A percentile compares a stretch with the other conserved stretches of the same genome.
Conservation (phyloP, 53 echinoderm and acorn worm genomes). For the Hippasteria phrygiana region DNA sequence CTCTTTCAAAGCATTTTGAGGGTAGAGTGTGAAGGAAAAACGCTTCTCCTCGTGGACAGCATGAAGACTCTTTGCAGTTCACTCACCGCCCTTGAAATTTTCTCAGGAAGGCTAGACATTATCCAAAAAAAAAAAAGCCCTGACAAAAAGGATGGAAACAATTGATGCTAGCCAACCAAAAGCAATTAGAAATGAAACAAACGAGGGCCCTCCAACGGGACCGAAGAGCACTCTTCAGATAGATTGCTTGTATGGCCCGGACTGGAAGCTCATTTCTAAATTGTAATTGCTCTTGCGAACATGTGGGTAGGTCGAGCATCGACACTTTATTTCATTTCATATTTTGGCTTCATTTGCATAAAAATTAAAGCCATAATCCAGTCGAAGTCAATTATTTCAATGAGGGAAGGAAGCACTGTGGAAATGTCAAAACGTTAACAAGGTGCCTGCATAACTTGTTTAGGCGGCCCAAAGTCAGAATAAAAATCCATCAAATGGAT, state of each 20-base stretch:
- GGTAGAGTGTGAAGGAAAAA: background rate
- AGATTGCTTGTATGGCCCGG: background rate
- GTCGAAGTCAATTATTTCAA: background rate
- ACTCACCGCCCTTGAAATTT: slow-evolving; percentile 1
- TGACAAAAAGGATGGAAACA: background rate
- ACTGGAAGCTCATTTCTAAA: slow-evolving; percentile 28
- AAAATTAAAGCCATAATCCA: slow-evolving; percentile 9
- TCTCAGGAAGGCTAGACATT: background rate
- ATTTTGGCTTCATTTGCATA: slow-evolving; percentile 20
- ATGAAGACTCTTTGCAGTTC: background rate
- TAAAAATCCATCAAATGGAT: too few relatives aligned
- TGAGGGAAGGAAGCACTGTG: background rate
- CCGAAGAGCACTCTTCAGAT: slow-evolving; percentile 20
- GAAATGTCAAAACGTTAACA: too few relatives aligned
- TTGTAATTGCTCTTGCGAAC: slow-evolving; percentile 44
- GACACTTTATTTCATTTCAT: background rate
- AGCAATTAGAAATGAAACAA: slow-evolving; percentile 51
- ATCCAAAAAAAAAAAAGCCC: background rate
- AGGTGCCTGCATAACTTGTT: background rate
- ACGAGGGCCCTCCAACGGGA: slow-evolving; percentile 18
- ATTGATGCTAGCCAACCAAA: background rate
- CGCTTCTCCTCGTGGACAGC: background rate
- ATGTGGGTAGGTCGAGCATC: slow-evolving; percentile 37
- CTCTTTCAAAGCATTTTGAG: background rate
- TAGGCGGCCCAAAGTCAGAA: slow-evolving; percentile 4